phyloP scores from a whole-genome alignment of 2,888 invertebrate species.

The Onchidella celtica region DNA sequence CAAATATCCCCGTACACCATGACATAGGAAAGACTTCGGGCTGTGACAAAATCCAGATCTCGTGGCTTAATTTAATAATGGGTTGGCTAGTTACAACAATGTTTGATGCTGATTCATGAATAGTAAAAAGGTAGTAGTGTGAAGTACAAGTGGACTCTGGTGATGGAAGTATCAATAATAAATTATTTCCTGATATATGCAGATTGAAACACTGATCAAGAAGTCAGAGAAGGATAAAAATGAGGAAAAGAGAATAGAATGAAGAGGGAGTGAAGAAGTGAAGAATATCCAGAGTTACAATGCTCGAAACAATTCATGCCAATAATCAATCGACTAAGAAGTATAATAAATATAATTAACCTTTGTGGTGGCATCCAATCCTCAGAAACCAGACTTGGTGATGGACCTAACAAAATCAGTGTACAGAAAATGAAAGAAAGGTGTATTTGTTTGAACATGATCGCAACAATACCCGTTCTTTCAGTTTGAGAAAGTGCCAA shows the following conservation, averaged over 20 bases:
- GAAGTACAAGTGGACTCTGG: constrained; percentile 40
- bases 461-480: constrained; percentile 50
- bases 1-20: constrained; percentile 56
- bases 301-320: constrained; percentile 16
- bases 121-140: constrained; percentile 21
- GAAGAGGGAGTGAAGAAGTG: neutral
- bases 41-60: constrained; percentile 64
- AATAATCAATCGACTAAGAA: constrained; percentile 1
- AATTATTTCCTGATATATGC: constrained; percentile 31
- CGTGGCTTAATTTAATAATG: constrained; percentile 59
- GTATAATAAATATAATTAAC: constrained; percentile 22
- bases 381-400: constrained; percentile 7
- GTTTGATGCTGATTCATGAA: constrained; percentile 50
- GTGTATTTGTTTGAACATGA: constrained; percentile 43
- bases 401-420: constrained; percentile 6
- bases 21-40: constrained; percentile 63
- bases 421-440: constrained; percentile 31
- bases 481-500: constrained; percentile 40
- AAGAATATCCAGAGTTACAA: constrained; percentile 2
- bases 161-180: constrained; percentile 38
- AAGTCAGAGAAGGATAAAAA: neutral
- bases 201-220: neutral
- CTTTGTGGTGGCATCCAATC: constrained; percentile 18
- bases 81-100: constrained; percentile 56
- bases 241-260: constrained; percentile 3